Percentiles rank a stretch among this genome's conserved stretches.
These are phyloP conservation scores for Ischnus inquisitorius DNA, from an alignment of 2,888 invertebrate species.

Conservation along the genomic window DNA sequence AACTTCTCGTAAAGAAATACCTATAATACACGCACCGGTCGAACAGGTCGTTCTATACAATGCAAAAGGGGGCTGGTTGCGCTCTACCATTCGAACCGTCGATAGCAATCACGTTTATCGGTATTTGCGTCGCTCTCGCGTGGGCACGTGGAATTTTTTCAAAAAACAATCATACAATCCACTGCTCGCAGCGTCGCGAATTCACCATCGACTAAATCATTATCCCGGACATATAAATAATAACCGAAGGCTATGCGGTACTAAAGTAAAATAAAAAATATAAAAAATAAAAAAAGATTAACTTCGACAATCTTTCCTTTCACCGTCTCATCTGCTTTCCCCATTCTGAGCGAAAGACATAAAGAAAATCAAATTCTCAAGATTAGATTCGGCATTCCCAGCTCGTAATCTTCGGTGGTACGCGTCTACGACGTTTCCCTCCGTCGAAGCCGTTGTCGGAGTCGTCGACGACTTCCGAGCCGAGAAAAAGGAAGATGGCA, in stretches of 20 bases:
- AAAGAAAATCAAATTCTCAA: slow-evolving; percentile 65
- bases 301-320: slow-evolving; percentile 34
- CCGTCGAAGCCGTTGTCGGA: background rate
- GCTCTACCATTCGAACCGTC: slow-evolving; percentile 70
- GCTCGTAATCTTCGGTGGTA: slow-evolving; percentile 50
- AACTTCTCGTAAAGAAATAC: slow-evolving; percentile 57
- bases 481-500: slow-evolving; percentile 1
- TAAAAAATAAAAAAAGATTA: background rate
- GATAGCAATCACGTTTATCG: slow-evolving; percentile 76
- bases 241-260: slow-evolving; percentile 16
- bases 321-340: slow-evolving; percentile 7
- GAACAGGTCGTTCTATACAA: slow-evolving; percentile 69
- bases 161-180: slow-evolving; percentile 26
- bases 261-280: slow-evolving; percentile 9
- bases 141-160: slow-evolving; percentile 59
- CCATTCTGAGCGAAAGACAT: slow-evolving; percentile 24
- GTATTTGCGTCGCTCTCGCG: slow-evolving; percentile 62
- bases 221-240: slow-evolving; percentile 9
- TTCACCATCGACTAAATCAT: slow-evolving; percentile 21
- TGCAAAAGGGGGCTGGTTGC: slow-evolving; percentile 66
- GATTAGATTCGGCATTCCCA: slow-evolving; percentile 67
- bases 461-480: slow-evolving; percentile 16
- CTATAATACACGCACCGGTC: slow-evolving; percentile 49
- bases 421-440: slow-evolving; percentile 46
- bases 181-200: slow-evolving; percentile 21